phyloP scores from a whole-genome alignment of 2,113 vertebrate genomes.

The Chaetorhynchus papuensis region DNA sequence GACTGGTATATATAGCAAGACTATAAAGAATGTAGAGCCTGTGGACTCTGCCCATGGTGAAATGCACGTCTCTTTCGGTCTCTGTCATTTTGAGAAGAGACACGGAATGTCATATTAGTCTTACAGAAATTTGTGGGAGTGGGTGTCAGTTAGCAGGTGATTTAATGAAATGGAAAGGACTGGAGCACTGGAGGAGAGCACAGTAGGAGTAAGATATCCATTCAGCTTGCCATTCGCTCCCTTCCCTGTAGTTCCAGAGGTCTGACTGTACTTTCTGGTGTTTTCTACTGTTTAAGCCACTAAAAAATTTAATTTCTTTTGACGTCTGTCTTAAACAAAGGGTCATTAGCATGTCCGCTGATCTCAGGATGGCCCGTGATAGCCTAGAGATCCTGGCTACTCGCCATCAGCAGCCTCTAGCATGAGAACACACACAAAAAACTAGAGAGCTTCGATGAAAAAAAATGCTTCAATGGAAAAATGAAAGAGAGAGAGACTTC shows the following conservation, averaged over 20 bases:
- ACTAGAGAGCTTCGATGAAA: neutral
- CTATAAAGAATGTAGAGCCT: neutral
- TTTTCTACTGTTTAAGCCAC: neutral
- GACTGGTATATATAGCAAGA: neutral
- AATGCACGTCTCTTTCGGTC: neutral
- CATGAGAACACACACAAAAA: neutral
- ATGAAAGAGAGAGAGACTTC: neutral
- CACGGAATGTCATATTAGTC: neutral
- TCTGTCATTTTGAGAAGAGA: neutral
- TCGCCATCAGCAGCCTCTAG: neutral
- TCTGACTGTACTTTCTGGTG: neutral
- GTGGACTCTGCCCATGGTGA: neutral
- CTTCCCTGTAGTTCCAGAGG: neutral
- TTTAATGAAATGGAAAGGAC: neutral
- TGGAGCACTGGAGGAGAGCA: neutral
- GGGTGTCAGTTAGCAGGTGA: neutral
- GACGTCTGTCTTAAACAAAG: neutral
- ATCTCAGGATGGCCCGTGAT: neutral
- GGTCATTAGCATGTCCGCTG: fast-evolving
- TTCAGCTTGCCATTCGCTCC: neutral
- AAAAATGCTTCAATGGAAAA: neutral
- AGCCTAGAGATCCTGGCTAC: neutral
- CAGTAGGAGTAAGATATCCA: neutral
- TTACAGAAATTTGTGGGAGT: neutral
- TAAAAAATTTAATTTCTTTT: constrained; percentile 1